Evolutionary conservation across 2,888 invertebrate species (phyloP), one percentile per base, ranked within the genome.

Genomic region (Anoplius nigerrimus): DNA sequence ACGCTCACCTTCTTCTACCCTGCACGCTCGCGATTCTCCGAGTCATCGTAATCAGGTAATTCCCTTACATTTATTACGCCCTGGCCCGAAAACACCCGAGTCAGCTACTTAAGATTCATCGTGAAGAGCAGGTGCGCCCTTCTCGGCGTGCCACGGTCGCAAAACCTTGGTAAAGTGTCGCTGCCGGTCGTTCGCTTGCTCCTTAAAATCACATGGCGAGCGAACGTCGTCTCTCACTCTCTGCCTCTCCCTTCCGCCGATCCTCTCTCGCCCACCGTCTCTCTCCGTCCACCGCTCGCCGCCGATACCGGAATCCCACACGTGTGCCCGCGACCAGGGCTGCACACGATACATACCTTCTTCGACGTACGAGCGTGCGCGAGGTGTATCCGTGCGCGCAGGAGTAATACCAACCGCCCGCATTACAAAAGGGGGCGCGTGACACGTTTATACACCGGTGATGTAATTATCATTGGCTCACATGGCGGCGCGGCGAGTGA

Each of bases 391-490:
- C 11, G 34, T 34, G 34, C 34, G 11, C 34, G 34, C 34, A 48
- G 48, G 16, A n/a, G 3, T 18, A 48, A 18, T 18, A 18, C 48
- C n/a, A 48, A 18, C 48, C 18, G 48, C 16, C n/a, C 48, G 48
- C 22, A 24, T 58, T 51, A 21, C 43, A 16, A 46, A 61, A 52
- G 60, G 27, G 34, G 34, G 42, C 55, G 48, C 57, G 54, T 48
- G 54, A 54, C 16, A 46, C 21, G 59, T 43, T 61, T 61, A 62
- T 60, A 42, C 27, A 27, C 45, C 57, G 70, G 63, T 80, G 77
- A 82, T 75, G 73, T 80, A 83, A 84, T 84, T 81, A 84, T 82
- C 81, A 76, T 75, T 55, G 67, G 56, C 48, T 62, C 64, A 51
- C 69, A 61, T 63, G 66, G 51, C 34, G 65, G 56, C 34, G 55